Percentiles rank a stretch among this genome's conserved stretches.
phyloP scores from a whole-genome alignment of 2,797 vertebrate genomes.

The Etheostoma perlongum region DNA sequence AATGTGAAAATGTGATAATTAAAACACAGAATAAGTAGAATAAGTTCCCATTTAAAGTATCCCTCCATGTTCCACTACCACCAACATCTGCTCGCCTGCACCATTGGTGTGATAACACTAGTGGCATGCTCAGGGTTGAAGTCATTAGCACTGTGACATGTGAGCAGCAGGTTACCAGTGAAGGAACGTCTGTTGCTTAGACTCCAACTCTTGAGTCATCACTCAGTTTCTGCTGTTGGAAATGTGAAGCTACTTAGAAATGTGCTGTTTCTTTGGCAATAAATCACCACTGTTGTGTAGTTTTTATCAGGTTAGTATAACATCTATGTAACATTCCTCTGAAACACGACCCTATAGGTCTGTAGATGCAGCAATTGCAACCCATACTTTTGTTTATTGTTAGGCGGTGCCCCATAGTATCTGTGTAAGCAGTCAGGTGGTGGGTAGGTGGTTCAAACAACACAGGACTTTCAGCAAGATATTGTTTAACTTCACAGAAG shows the following conservation, averaged over 20 bases:
- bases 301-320: neutral
- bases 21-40: neutral
- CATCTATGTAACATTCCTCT: no score
- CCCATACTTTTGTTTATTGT: no score
- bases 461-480: no score
- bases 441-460: no score
- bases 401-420: no score
- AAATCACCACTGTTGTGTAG: neutral
- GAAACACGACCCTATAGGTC: no score
- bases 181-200: conserved; percentile 47
- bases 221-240: conserved; percentile 5
- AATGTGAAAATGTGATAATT: neutral
- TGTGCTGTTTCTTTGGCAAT: neutral
- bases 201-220: conserved; percentile 29
- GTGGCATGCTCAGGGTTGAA: conserved; percentile 28
- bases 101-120: conserved; percentile 37
- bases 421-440: no score
- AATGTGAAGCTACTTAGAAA: neutral
- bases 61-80: neutral
- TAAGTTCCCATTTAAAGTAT: neutral
- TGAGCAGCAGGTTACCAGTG: conserved; percentile 50
- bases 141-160: conserved; percentile 23
- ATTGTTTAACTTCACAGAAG: no score
- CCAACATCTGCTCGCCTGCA: conserved; percentile 23
- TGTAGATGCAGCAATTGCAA: no score